Evolutionary conservation across 2,888 invertebrate genomes (phyloP).

Genomic region (Drosophila pegasa): DNA sequence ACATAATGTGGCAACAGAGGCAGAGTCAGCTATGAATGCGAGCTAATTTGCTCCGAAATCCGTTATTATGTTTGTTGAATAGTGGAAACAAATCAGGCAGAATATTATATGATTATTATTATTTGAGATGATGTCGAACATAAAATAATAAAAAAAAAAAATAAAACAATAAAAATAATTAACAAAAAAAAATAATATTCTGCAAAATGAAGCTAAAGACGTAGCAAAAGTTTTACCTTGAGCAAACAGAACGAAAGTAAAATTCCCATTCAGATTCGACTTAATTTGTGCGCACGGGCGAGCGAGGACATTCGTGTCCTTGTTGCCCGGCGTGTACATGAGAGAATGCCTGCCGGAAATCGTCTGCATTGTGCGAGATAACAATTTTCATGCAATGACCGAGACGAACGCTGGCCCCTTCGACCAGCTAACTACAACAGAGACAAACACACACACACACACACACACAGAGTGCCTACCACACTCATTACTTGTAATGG

Average conservation of each 20-base stretch:
- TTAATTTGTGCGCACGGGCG: constrained; percentile 62
- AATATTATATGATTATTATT: constrained; percentile 16
- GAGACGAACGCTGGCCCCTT: constrained; percentile 43
- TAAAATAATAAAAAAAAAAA: constrained; percentile 36
- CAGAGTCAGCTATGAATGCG: constrained; percentile 24
- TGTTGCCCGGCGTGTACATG: constrained; percentile 31
- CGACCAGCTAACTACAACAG: constrained; percentile 10
- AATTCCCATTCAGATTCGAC: constrained; percentile 36
- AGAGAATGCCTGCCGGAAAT: constrained; percentile 73
- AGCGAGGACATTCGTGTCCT: constrained; percentile 25
- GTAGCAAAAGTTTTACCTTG: constrained; percentile 30
- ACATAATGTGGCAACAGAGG: background rate
- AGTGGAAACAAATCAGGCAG: constrained; percentile 1
- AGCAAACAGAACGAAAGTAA: constrained; percentile 33
- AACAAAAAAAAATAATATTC: constrained; percentile 28
- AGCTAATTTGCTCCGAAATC: constrained; percentile 51
- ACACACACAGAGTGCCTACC: constrained; percentile 28
- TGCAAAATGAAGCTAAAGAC: constrained; percentile 5
- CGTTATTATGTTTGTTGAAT: constrained; percentile 25
- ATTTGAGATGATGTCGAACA: constrained; percentile 5
- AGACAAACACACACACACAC: background rate
- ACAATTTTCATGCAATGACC: constrained; percentile 79
- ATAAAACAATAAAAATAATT: too few relatives aligned
- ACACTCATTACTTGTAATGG: constrained; percentile 79
- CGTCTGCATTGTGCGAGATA: constrained; percentile 80